These are phyloP conservation scores for Acanthacorydalis orientalis DNA, from an alignment of 2,888 invertebrate genomes.

Conservation along the genomic window DNA sequence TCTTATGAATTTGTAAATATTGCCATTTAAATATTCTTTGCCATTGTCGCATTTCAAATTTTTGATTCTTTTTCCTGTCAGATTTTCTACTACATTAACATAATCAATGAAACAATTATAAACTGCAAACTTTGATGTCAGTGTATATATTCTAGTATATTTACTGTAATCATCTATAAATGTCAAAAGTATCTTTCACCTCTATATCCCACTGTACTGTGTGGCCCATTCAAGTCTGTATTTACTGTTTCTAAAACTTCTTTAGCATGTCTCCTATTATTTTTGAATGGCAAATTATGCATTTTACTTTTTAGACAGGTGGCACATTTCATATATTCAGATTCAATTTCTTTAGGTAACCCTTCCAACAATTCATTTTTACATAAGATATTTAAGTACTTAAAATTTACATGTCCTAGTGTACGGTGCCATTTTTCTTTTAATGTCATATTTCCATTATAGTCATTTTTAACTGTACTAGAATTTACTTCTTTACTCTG, in stretches of 20 bases:
- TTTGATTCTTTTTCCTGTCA: slow-evolving; percentile 7
- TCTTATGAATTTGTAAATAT: slow-evolving; percentile 10
- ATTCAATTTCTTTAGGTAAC: slow-evolving; percentile 10
- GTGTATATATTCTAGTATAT: background rate
- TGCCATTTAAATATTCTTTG: slow-evolving; percentile 6
- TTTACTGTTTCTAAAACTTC: slow-evolving; percentile 8
- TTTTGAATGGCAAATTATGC: slow-evolving; percentile 13
- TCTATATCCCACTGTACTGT: background rate
- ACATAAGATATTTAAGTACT: slow-evolving; percentile 10
- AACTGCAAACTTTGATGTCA: slow-evolving; percentile 2
- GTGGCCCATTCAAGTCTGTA: slow-evolving; percentile 13
- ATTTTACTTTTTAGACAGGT: slow-evolving; percentile 14
- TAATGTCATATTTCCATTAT: slow-evolving; percentile 6
- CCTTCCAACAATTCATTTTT: slow-evolving; percentile 11
- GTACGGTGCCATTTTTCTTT: slow-evolving; percentile 13
- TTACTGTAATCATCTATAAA: slow-evolving; percentile 7
- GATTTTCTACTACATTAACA: slow-evolving; percentile 6
- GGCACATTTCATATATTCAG: slow-evolving; percentile 11
- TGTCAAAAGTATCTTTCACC: slow-evolving; percentile 6
- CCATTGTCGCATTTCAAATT: slow-evolving; percentile 6
- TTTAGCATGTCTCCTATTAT: slow-evolving; percentile 11
- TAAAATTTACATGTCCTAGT: slow-evolving; percentile 13
- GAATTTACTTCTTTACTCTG: slow-evolving; percentile 1
- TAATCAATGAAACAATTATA: slow-evolving; percentile 4
- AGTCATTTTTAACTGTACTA: background rate